Evolutionary conservation across 2,797 vertebrate genomes (phyloP).

Genomic region (Cyprinodon diabolis): DNA sequence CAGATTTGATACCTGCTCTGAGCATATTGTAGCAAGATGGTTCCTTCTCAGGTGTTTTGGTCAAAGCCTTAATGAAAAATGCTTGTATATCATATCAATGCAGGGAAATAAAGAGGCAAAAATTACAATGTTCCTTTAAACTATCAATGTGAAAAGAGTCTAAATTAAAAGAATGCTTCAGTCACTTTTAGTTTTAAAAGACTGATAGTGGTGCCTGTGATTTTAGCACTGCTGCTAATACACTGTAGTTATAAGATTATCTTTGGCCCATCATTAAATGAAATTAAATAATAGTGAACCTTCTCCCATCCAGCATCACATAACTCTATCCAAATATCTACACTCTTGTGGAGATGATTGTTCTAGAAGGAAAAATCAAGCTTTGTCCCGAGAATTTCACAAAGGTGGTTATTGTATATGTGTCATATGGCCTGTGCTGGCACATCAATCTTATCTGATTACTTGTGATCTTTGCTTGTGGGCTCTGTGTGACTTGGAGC

Average conservation of each 20-base stretch:
- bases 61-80: not conserved
- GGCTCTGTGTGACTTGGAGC: slow-evolving; percentile 64
- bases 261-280: not conserved
- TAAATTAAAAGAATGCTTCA: not conserved
- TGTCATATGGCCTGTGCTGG: slow-evolving; percentile 58
- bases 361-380: slow-evolving; percentile 3
- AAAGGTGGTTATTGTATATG: slow-evolving; percentile 29
- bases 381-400: not conserved
- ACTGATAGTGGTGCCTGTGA: not conserved
- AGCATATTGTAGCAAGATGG: not conserved
- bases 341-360: no score
- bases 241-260: not conserved
- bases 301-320: not conserved
- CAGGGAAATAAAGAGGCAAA: not conserved
- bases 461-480: slow-evolving; percentile 74
- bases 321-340: no score
- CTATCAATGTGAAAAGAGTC: not conserved
- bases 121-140: not conserved
- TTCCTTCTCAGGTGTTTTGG: not conserved
- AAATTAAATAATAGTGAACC: not conserved
- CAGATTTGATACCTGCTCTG: not conserved
- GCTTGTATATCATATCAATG: not conserved
- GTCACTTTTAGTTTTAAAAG: not conserved
- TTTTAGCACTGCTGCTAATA: not conserved
- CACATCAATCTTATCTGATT: slow-evolving; percentile 76